A percentile compares a stretch with the other conserved stretches of the same genome.
Evolutionary conservation across 2,888 invertebrate genomes (phyloP).

Genomic region (Oligia strigilis): DNA sequence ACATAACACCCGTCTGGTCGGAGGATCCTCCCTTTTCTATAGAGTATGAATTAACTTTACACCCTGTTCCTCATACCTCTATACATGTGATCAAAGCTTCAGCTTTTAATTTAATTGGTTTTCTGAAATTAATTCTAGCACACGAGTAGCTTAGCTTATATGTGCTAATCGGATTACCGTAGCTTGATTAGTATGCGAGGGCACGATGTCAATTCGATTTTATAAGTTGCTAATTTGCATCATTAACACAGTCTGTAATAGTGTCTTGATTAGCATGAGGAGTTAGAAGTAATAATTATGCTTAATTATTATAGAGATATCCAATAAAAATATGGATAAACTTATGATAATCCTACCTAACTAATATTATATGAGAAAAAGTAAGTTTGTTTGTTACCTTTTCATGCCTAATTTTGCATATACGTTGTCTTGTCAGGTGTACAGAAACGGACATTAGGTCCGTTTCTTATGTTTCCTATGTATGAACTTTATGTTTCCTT

Average conservation of each 20-base stretch:
- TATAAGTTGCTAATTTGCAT: slow-evolving; percentile 28
- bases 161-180: slow-evolving; percentile 36
- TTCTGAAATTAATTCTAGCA: background rate
- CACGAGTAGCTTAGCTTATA: slow-evolving; percentile 4
- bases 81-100: too few species aligned
- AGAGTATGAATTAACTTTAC: too few species aligned
- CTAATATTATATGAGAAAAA: too few species aligned
- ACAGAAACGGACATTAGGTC: too few species aligned
- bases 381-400: too few species aligned
- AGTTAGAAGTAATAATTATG: background rate
- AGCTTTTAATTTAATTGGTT: background rate
- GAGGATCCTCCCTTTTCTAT: too few species aligned
- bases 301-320: background rate
- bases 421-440: too few species aligned
- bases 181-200: slow-evolving; percentile 31
- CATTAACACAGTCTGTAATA: background rate
- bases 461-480: too few species aligned
- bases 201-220: slow-evolving; percentile 35
- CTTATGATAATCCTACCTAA: background rate
- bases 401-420: too few species aligned
- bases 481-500: too few species aligned
- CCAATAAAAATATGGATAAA: background rate
- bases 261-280: slow-evolving; percentile 17
- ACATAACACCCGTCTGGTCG: too few species aligned
- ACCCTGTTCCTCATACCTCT: too few species aligned